A percentile compares a stretch with the other conserved stretches of the same genome.
phyloP scores from a whole-genome alignment of 2,888 invertebrate genomes.

The Acleris cristana region DNA sequence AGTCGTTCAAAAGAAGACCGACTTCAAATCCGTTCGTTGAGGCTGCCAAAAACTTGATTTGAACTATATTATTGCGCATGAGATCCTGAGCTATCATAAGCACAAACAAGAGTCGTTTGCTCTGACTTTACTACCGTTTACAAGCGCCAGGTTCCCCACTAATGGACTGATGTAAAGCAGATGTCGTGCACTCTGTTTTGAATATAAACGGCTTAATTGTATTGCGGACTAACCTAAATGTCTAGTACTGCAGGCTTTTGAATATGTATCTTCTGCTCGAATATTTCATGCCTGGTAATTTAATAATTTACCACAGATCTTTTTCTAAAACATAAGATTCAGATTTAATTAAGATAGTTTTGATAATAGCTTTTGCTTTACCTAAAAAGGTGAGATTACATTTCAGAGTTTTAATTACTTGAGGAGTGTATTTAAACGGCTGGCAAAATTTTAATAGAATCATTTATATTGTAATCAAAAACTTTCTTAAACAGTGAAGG shows the following conservation, averaged over 20 bases:
- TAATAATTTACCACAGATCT: conserved; percentile 8
- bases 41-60: neutral
- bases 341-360: no score
- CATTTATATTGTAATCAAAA: neutral
- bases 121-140: conserved; percentile 15
- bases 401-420: no score
- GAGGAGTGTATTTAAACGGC: no score
- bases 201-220: conserved; percentile 37
- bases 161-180: conserved; percentile 35
- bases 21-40: neutral
- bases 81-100: no score
- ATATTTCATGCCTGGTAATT: conserved; percentile 28
- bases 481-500: neutral
- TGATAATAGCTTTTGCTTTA: no score
- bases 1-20: neutral
- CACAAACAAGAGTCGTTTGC: no score
- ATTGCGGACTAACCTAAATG: conserved; percentile 22
- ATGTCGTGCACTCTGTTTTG: conserved; percentile 27
- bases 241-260: conserved; percentile 15
- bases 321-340: neutral
- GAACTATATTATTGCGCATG: neutral
- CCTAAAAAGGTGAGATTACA: no score
- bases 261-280: conserved; percentile 21
- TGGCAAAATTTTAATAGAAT: neutral
- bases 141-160: conserved; percentile 16